Evolutionary conservation across 2,113 vertebrate genomes (phyloP).

Genomic region (Hemiscyllium ocellatum): DNA sequence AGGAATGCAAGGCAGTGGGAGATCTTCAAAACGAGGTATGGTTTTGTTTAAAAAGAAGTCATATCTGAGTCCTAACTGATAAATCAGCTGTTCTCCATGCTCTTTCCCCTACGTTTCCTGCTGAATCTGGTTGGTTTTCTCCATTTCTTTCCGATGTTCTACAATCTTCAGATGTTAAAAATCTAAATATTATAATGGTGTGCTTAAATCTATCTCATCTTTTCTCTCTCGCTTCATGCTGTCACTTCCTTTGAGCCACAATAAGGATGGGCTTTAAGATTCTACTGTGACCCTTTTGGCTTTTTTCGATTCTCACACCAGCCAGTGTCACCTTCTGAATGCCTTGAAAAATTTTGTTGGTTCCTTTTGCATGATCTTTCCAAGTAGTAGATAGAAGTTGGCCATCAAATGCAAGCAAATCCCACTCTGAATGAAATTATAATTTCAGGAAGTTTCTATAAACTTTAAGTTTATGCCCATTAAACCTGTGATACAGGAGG

Average conservation of each 20-base stretch:
- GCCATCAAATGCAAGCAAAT: neutral
- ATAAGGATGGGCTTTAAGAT: neutral
- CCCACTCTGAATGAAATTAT: neutral
- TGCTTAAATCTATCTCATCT: neutral
- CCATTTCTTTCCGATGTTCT: constrained; percentile 3
- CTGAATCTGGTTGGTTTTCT: neutral
- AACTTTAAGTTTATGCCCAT: neutral
- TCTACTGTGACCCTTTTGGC: neutral
- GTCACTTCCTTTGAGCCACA: neutral
- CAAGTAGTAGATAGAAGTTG: neutral
- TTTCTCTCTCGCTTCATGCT: neutral
- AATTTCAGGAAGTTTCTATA: neutral
- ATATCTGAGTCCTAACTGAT: neutral
- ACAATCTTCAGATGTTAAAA: neutral
- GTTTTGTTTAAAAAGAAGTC: neutral
- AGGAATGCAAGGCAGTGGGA: constrained; percentile 80
- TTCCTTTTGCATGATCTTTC: neutral
- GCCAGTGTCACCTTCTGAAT: neutral
- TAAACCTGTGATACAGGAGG: neutral
- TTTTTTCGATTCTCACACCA: neutral
- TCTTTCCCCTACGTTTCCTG: neutral
- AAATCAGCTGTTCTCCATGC: neutral
- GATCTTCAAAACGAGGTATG: constrained; percentile 80
- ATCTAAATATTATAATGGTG: neutral
- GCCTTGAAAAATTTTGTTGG: neutral